Percentiles rank a stretch among this genome's conserved stretches.
Conservation (phyloP, 2,888 invertebrate genomes). For the Caenorhabditis plicata region DNA sequence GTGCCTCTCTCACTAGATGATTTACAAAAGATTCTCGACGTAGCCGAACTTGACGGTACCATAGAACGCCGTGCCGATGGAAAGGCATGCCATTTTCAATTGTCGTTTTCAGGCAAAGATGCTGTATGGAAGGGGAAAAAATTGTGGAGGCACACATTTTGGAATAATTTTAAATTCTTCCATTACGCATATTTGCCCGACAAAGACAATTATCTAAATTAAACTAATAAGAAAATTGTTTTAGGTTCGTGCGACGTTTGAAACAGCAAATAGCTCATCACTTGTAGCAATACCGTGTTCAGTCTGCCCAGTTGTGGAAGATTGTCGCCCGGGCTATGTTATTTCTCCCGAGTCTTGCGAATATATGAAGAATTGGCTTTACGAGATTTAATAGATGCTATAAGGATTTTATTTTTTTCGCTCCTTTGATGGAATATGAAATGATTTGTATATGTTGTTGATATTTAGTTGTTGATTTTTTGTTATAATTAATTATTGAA, state of each 20-base stretch:
- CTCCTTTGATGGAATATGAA: too few species aligned
- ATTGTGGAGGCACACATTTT: too few species aligned
- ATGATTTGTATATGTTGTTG: constrained; percentile 10
- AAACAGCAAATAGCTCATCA: constrained; percentile 18
- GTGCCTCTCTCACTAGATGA: constrained; percentile 45
- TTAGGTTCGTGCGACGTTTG: constrained; percentile 27
- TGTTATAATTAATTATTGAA: background rate
- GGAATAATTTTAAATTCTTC: too few species aligned
- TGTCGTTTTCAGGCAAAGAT: background rate
- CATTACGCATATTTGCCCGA: background rate
- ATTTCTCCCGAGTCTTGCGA: constrained; percentile 62
- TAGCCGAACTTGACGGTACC: constrained; percentile 59
- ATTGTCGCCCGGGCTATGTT: constrained; percentile 57
- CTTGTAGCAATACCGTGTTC: constrained; percentile 57
- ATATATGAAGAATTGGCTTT: constrained; percentile 56
- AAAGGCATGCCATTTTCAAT: constrained; percentile 18
- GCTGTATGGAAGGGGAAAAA: too few species aligned
- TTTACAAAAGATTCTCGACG: constrained; percentile 47
- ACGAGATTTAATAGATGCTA: constrained; percentile 1
- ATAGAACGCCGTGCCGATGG: constrained; percentile 55
- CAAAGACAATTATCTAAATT: constrained; percentile 13
- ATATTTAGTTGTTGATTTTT: background rate
- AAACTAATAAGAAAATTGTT: constrained; percentile 2
- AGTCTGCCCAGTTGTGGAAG: constrained; percentile 58
- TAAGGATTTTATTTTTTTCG: background rate